Conservation (phyloP, 2,797 vertebrate species). For the Megaceryle alcyon region DNA sequence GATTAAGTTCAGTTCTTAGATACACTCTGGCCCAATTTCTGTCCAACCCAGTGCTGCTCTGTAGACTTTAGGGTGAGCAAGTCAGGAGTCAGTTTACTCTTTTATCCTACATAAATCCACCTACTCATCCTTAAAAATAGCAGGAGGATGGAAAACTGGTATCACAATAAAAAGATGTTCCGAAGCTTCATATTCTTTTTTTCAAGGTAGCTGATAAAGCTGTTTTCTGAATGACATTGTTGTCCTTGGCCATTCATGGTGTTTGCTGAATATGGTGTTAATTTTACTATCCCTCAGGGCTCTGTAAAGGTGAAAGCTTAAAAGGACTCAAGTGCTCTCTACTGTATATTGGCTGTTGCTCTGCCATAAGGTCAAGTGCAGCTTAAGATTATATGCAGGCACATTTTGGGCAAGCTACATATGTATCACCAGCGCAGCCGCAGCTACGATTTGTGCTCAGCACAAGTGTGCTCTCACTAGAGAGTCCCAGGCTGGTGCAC, state of each 20-base stretch:
- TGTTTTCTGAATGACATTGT: not conserved
- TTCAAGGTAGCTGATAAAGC: not conserved
- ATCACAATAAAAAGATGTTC: constrained; percentile 12
- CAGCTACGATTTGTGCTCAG: not conserved
- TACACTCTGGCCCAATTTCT: constrained; percentile 53
- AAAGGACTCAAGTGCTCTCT: not conserved
- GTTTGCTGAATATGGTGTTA: not conserved
- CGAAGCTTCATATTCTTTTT: not conserved
- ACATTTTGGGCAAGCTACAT: not conserved
- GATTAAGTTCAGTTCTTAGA: constrained; percentile 65
- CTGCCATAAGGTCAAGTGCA: not conserved
- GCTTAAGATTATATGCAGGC: not conserved
- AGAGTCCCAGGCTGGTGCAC: not conserved
- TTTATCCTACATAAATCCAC: constrained; percentile 45
- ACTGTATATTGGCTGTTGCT: not conserved
- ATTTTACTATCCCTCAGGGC: not conserved
- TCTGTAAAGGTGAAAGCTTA: not conserved
- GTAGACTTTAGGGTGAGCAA: not conserved
- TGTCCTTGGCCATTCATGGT: not conserved
- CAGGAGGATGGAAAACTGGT: constrained; percentile 9
- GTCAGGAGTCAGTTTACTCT: constrained; percentile 29
- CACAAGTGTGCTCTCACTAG: fast-evolving
- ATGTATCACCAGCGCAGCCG: fast-evolving
- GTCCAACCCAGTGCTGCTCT: not conserved
- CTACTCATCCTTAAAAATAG: constrained; percentile 43